Evolutionary conservation across 1,140 invertebrate species (phyloP), one percentile per base, ranked within the genome.

Genomic region (Trichonephila inaurata): DNA sequence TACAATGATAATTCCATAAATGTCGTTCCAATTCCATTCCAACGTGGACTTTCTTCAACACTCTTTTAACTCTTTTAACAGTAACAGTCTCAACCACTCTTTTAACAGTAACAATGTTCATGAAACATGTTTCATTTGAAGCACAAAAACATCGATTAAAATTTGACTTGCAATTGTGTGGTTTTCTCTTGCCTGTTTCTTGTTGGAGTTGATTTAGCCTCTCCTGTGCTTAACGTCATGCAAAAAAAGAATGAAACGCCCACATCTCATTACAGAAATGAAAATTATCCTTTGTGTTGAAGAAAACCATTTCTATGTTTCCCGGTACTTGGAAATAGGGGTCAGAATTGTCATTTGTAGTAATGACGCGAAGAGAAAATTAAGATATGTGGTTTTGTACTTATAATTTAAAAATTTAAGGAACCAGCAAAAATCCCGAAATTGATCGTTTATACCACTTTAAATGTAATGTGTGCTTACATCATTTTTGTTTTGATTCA

Each of bases 281-380:
- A 77, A 77, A 77, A 77, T 77, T 77, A 24, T 77, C 69, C 40
- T 40, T 77, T 77, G 69, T 77, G 69, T 18, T 16, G 69, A 24
- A 33, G 69, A 28, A 16, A 14, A 24, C 28, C 69, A 28, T 33
- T 77, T 77, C 69, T 77, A 1, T 77, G 24, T 77, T 40, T 77
- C 24, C 14, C 69, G 8, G 19, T 77, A 2, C 12, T 77, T 24
- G 24, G 28, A 16, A 33, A 33, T 77, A 24, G 16, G 10, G 28
- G 24, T 77, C 69, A 16, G 14, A 33, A 24, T 33, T 24, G 12
- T 33, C 69, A 5, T 77, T 77, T 77, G 1, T 16, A 18, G 2
- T 2, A 77, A 77, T 21, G 28, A 77, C 16, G n/a, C 6, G 69
- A 18, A 28, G n/a, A 24, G 12, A 16, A 33, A 77, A 77, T 40